These are phyloP conservation scores for Melanotaenia parkinsoni DNA, from an alignment of 2,797 vertebrate genomes.

Conservation along the genomic window DNA sequence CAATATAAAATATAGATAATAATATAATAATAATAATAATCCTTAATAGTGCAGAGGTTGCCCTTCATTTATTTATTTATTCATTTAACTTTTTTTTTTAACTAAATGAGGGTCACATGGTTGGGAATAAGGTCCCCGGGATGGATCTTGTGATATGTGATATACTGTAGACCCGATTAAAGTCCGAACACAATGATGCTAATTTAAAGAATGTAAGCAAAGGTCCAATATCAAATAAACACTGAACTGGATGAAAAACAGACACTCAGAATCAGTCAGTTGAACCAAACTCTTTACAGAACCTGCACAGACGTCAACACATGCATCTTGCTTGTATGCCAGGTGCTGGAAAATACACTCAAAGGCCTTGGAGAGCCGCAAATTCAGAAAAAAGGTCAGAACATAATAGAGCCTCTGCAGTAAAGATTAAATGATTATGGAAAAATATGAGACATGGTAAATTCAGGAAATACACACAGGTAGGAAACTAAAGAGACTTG, in stretches of 20 bases:
- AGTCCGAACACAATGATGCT: conserved; percentile 32
- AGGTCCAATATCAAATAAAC: conserved; percentile 43
- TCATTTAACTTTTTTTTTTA: neutral
- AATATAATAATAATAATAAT: too few species aligned
- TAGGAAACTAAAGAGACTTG: conserved; percentile 19
- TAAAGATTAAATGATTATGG: conserved; percentile 16
- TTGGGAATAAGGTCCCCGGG: too few species aligned
- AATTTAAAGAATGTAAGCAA: conserved; percentile 9
- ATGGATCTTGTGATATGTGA: neutral
- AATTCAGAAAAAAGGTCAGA: conserved; percentile 19
- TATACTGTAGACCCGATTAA: conserved; percentile 8
- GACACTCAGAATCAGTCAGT: neutral
- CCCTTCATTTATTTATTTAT: too few species aligned
- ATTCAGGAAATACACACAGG: conserved; percentile 27
- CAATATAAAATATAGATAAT: too few species aligned
- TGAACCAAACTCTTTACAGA: conserved; percentile 3
- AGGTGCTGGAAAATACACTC: conserved; percentile 35
- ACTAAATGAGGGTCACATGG: too few species aligned
- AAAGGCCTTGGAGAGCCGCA: neutral
- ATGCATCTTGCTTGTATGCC: conserved; percentile 9
- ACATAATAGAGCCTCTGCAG: conserved; percentile 19
- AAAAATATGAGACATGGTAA: conserved; percentile 19
- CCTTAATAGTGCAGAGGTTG: too few species aligned
- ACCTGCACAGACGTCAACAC: conserved; percentile 4
- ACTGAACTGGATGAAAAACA: conserved; percentile 7